A percentile compares a stretch with the other conserved stretches of the same genome.
phyloP scores from a whole-genome alignment of 2,888 invertebrate genomes.

The Eumacrocentrus americanus region DNA sequence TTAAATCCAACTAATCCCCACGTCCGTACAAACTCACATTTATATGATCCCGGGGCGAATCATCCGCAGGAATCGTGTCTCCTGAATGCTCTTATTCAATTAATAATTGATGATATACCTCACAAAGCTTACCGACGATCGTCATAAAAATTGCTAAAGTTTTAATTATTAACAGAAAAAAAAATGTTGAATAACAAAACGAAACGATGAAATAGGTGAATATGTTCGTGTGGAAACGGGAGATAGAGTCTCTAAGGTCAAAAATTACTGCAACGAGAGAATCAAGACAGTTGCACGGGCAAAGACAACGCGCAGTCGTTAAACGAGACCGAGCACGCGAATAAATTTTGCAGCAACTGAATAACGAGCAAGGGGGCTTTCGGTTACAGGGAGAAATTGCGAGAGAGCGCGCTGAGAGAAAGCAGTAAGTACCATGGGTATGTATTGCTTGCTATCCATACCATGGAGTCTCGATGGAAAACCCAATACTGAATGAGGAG shows the following conservation, averaged over 20 bases:
- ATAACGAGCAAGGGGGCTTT: constrained; percentile 25
- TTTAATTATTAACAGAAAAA: background rate
- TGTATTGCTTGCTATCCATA: background rate
- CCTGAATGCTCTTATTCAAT: background rate
- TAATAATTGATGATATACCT: background rate
- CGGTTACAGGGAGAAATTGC: constrained; percentile 25
- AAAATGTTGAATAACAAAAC: background rate
- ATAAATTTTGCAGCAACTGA: constrained; percentile 30
- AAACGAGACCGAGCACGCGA: constrained; percentile 25
- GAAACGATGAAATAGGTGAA: background rate
- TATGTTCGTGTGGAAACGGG: background rate
- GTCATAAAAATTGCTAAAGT: background rate
- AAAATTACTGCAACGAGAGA: constrained; percentile 12
- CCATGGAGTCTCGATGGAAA: background rate
- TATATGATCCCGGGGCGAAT: too few species aligned
- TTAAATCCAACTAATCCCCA: constrained; percentile 20
- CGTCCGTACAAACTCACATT: constrained; percentile 14
- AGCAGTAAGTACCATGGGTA: background rate
- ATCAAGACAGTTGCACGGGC: constrained; percentile 18
- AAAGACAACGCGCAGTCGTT: constrained; percentile 29
- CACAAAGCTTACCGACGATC: too few species aligned
- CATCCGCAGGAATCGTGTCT: too few species aligned
- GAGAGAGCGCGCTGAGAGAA: constrained; percentile 10
- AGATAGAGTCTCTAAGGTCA: constrained; percentile 10
- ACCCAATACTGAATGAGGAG: background rate